These are phyloP conservation scores for Nomada goodeniana DNA, from an alignment of 2,888 invertebrate species.

Conservation along the genomic window DNA sequence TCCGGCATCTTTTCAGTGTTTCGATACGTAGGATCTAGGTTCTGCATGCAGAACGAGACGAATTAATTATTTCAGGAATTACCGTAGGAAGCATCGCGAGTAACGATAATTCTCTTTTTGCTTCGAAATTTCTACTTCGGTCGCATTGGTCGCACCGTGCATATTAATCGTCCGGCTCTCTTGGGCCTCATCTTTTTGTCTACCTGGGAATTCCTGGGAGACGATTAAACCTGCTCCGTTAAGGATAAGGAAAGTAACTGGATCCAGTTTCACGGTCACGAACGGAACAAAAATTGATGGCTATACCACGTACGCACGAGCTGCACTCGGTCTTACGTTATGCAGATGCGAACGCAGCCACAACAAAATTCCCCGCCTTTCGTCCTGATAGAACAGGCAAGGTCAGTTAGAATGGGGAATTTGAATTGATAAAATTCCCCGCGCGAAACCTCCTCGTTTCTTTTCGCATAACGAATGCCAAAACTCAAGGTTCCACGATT, in stretches of 20 bases:
- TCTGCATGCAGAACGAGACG: conserved; percentile 18
- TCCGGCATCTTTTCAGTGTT: conserved; percentile 44
- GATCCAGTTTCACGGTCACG: conserved; percentile 57
- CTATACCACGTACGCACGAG: background rate
- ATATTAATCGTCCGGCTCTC: too few relatives aligned
- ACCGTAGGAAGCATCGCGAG: background rate
- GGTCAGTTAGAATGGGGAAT: too few relatives aligned
- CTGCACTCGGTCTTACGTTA: background rate
- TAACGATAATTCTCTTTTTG: background rate
- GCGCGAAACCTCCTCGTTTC: background rate
- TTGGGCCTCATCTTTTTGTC: background rate
- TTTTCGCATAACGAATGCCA: background rate
- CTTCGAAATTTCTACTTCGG: background rate
- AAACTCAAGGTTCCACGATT: background rate
- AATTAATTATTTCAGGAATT: conserved; percentile 31
- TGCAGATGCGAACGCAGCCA: background rate
- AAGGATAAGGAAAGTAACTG: conserved; percentile 55
- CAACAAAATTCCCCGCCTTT: background rate
- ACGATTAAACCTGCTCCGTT: conserved; percentile 25
- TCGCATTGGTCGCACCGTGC: background rate
- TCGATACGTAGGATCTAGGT: conserved; percentile 31
- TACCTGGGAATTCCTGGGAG: background rate
- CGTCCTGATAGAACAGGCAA: too few relatives aligned
- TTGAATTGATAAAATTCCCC: too few relatives aligned
- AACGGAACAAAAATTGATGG: conserved; percentile 12